Percentiles rank a stretch among this genome's conserved stretches.
phyloP scores from a whole-genome alignment of 2,113 vertebrate genomes.

The Megaceryle maxima region DNA sequence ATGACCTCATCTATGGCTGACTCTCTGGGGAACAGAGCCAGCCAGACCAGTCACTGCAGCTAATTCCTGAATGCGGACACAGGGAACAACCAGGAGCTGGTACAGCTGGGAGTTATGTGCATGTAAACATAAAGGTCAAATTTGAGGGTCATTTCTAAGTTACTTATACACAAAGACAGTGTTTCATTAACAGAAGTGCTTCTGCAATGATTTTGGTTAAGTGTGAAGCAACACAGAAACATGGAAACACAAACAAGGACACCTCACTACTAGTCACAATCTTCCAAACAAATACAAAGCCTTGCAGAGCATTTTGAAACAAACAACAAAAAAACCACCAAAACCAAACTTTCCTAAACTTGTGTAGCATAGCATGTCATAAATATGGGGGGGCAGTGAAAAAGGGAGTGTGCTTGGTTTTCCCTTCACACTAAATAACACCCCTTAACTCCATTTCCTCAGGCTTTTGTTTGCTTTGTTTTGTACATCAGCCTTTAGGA shows the following conservation, averaged over 20 bases:
- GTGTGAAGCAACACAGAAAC: background rate
- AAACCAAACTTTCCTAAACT: background rate
- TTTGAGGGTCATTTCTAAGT: background rate
- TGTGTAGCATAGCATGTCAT: background rate
- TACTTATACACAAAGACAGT: background rate
- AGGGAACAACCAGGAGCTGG: background rate
- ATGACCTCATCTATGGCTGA: accelerated
- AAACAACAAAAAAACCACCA: accelerated
- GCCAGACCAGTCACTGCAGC: background rate
- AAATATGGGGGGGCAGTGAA: background rate
- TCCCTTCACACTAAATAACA: background rate
- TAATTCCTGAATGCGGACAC: no score
- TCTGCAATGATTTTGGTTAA: background rate
- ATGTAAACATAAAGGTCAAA: background rate
- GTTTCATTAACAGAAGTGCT: background rate
- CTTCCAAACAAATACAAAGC: background rate
- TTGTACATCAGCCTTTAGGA: background rate
- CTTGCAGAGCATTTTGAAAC: background rate
- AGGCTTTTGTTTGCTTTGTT: background rate
- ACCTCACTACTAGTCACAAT: background rate
- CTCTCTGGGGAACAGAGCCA: background rate
- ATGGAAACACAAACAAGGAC: background rate
- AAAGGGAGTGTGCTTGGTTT: background rate
- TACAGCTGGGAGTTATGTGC: background rate
- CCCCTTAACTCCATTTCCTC: background rate